Evolutionary conservation across 2,113 vertebrate genomes (phyloP).

Genomic region (Neogale vison): DNA sequence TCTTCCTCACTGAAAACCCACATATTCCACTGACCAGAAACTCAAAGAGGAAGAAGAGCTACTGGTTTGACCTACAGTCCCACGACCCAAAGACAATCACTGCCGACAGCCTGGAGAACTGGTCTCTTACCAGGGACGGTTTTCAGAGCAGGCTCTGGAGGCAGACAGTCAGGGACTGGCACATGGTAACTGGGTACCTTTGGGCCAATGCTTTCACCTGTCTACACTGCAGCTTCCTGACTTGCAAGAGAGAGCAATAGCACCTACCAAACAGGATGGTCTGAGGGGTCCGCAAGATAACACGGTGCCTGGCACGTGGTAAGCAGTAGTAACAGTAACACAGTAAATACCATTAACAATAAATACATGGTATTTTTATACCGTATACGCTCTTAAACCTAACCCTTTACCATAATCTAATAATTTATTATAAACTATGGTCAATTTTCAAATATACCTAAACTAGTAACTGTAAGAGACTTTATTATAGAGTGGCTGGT

Average conservation of each 20-base stretch:
- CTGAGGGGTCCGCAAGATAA: background rate
- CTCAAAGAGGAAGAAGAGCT: background rate
- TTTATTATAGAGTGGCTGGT: background rate
- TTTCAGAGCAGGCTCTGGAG: background rate
- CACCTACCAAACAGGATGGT: too few relatives aligned
- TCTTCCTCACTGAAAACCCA: background rate
- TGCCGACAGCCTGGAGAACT: background rate
- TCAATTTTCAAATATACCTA: background rate
- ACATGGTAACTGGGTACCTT: background rate
- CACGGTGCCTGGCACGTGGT: accelerated
- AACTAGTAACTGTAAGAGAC: background rate
- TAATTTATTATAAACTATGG: background rate
- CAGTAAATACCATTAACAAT: background rate
- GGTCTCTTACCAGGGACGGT: accelerated
- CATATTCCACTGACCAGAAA: background rate
- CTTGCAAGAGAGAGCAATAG: background rate
- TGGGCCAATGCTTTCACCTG: background rate
- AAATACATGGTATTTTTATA: background rate
- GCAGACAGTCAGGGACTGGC: background rate
- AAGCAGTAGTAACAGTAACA: too few relatives aligned
- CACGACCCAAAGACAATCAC: background rate
- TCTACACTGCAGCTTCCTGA: background rate
- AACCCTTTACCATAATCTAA: background rate
- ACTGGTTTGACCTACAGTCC: accelerated
- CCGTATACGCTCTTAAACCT: background rate